Evolutionary conservation across 2,113 vertebrate species (phyloP).

Genomic region (Camarhynchus parvulus): DNA sequence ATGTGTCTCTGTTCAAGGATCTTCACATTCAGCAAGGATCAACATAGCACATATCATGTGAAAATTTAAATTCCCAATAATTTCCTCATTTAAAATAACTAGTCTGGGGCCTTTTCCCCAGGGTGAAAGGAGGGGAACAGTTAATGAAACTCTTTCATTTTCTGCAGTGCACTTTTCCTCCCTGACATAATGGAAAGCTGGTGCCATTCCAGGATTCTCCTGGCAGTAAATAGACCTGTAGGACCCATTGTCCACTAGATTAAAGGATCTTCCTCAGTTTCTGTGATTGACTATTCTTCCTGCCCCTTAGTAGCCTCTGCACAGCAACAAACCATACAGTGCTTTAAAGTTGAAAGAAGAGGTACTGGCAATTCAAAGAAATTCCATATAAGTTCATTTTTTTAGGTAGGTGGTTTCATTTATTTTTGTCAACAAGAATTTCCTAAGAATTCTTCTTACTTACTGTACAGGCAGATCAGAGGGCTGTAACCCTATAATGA

Average conservation of each 20-base stretch:
- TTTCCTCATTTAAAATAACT: background rate
- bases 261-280: background rate
- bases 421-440: background rate
- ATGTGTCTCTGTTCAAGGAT: background rate
- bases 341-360: background rate
- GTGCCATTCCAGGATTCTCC: background rate
- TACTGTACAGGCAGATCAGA: background rate
- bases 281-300: background rate
- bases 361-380: background rate
- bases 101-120: background rate
- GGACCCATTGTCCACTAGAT: background rate
- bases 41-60: accelerated
- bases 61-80: background rate
- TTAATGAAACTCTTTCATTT: slow-evolving; percentile 3
- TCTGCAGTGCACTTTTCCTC: background rate
- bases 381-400: background rate
- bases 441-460: background rate
- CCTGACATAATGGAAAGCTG: background rate
- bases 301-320: background rate
- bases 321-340: background rate
- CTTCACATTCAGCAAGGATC: background rate
- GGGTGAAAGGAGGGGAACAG: background rate
- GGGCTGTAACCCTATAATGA: background rate
- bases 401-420: background rate
- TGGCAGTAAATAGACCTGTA: background rate